Evolutionary conservation across 2,888 invertebrate genomes (phyloP), one percentile per base, ranked within the genome.

Genomic region (Trissonchulus latispiculum): DNA sequence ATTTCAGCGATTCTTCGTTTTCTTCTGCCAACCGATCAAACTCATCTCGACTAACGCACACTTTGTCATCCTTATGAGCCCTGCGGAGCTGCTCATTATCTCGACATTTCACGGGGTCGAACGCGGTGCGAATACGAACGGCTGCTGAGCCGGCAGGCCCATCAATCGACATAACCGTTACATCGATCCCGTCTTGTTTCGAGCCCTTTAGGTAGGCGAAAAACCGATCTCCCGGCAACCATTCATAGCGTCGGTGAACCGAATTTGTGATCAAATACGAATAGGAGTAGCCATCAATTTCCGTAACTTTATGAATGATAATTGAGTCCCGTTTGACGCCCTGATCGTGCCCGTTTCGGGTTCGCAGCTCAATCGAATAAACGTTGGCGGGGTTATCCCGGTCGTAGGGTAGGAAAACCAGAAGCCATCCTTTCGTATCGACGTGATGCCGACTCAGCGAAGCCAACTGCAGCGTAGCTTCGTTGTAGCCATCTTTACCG

Each of bases 361-460:
- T 81, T 2, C 81, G 71, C 59, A 79, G 75, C 67, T 81, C 81
- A 2, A 81, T 77, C 0, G 81, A 81, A 72, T 76, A 81, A 15
- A 80, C 78, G 72, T 80, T 81, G n/a, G 72, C 66, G 23, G 79
- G 77, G 59, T 81, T 78, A 73, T 80, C 78, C 15, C 81, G 73
- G 72, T 81, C 80, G 75, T 79, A 82, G 8, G 79, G 79, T 8
- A 79, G 74, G 62, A 78, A 75, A 8, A 81, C 75, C 29, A 82
- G 74, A 28, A 82, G 74, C 76, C 77, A 80, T n/a, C 79, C 80
- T 2, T 70, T 59, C 1, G 76, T 79, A 18, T 64, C 61, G 3
- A 77, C 70, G 35, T 72, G 72, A 2, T 62, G 64, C 28, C 8
- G 15, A 33, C 72, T 72, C 29, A 72, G 35, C 23, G 70, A 71